These are phyloP conservation scores for Coptodon rendalli DNA, from an alignment of 2,113 vertebrate species.

Conservation along the genomic window DNA sequence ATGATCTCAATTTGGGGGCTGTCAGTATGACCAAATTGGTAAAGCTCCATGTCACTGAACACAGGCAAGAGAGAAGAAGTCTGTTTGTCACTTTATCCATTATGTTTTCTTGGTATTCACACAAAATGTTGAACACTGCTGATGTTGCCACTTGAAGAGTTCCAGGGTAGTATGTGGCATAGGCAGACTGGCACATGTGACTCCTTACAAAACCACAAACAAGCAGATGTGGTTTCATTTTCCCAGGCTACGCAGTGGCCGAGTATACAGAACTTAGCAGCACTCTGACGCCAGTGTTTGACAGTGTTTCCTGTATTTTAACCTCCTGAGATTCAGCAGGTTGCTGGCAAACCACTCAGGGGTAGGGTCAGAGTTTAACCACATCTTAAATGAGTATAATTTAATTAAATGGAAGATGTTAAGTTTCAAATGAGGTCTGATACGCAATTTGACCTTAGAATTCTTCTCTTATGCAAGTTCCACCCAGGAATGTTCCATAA, in stretches of 20 bases:
- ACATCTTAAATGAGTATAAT: not conserved
- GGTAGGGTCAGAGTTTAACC: not conserved
- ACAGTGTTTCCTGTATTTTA: not conserved
- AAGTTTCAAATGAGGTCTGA: not conserved
- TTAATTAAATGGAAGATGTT: not conserved
- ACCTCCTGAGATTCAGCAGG: not conserved
- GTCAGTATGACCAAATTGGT: not conserved
- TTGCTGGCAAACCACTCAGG: not conserved
- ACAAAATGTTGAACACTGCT: not conserved
- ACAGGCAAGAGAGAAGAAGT: not conserved
- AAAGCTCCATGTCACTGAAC: not conserved
- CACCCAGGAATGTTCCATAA: not conserved
- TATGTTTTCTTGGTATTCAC: not conserved
- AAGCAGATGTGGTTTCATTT: conserved; percentile 35
- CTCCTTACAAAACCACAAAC: conserved; percentile 39
- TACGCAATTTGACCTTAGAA: not conserved
- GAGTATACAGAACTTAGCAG: not conserved
- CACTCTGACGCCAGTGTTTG: not conserved
- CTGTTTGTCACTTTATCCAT: not conserved
- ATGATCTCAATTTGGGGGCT: not conserved
- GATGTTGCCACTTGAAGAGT: not conserved
- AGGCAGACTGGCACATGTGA: not conserved
- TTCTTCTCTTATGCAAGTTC: not conserved
- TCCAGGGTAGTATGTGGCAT: conserved; percentile 3
- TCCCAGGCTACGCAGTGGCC: not conserved